A percentile compares a stretch with the other conserved stretches of the same genome.
phyloP scores from a whole-genome alignment of 2,888 invertebrate genomes.

The Esperia sulphurella region DNA sequence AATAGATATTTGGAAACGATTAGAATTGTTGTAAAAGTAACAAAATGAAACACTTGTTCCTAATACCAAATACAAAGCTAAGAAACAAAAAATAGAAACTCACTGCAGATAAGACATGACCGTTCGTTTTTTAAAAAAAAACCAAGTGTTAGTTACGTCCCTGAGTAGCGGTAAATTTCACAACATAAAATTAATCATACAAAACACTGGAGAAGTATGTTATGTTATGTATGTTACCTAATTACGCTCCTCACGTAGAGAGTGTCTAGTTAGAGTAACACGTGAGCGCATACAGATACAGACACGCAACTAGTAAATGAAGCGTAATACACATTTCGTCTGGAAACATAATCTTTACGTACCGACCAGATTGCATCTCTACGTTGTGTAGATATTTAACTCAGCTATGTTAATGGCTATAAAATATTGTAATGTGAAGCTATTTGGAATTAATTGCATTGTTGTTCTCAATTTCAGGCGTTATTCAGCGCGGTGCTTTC shows the following conservation, averaged over 20 bases:
- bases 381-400: not conserved
- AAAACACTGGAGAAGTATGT: slow-evolving; percentile 28
- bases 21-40: too few relatives aligned
- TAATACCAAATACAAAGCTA: too few relatives aligned
- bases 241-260: slow-evolving; percentile 41
- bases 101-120: too few relatives aligned
- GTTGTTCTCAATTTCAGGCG: slow-evolving; percentile 53
- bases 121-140: not conserved
- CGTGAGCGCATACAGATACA: slow-evolving; percentile 6
- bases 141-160: not conserved
- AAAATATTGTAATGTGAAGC: not conserved
- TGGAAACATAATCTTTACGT: slow-evolving; percentile 4
- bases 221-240: slow-evolving; percentile 48
- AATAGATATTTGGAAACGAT: too few relatives aligned
- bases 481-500: slow-evolving; percentile 43
- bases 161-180: slow-evolving; percentile 34
- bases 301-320: slow-evolving; percentile 41
- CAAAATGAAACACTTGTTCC: too few relatives aligned
- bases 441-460: not conserved
- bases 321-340: slow-evolving; percentile 18
- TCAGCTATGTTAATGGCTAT: not conserved
- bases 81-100: too few relatives aligned
- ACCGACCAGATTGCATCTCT: not conserved
- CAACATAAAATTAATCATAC: slow-evolving; percentile 34
- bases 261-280: slow-evolving; percentile 21